These are phyloP conservation scores for Andrena cerasifolii DNA, from an alignment of 1,140 invertebrate species.

Conservation along the genomic window DNA sequence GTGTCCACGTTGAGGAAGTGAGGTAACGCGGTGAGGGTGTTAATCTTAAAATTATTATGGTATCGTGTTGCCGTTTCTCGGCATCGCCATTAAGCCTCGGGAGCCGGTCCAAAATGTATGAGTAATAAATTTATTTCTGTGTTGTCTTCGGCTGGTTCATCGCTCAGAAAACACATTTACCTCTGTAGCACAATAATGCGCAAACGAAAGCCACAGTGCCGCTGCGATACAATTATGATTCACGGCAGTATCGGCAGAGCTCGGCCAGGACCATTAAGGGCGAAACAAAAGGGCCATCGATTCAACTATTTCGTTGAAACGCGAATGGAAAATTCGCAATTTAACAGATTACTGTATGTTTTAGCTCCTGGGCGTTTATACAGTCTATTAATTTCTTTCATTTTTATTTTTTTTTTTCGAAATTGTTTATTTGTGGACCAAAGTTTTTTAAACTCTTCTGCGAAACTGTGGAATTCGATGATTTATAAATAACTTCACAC, in stretches of 20 bases:
- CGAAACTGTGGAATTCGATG: background rate
- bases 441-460: background rate
- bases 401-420: too few relatives aligned
- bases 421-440: too few relatives aligned
- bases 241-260: slow-evolving; percentile 2
- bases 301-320: too few relatives aligned
- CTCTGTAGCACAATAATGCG: slow-evolving; percentile 22
- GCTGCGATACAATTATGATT: background rate
- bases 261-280: too few relatives aligned
- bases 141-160: slow-evolving; percentile 45
- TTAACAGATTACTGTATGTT: too few relatives aligned
- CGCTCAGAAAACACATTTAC: slow-evolving; percentile 48
- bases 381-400: too few relatives aligned
- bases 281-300: background rate
- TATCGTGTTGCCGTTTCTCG: slow-evolving; percentile 31
- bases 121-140: slow-evolving; percentile 53
- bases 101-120: slow-evolving; percentile 42
- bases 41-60: slow-evolving; percentile 40
- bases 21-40: too few relatives aligned
- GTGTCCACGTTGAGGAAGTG: too few relatives aligned
- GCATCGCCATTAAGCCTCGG: slow-evolving; percentile 32
- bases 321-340: background rate
- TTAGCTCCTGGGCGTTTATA: too few relatives aligned
- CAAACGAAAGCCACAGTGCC: slow-evolving; percentile 31
- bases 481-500: background rate